Percentiles rank a stretch among this genome's conserved stretches.
Evolutionary conservation across 2,113 vertebrate species (phyloP).

Genomic region (Vombatus ursinus): DNA sequence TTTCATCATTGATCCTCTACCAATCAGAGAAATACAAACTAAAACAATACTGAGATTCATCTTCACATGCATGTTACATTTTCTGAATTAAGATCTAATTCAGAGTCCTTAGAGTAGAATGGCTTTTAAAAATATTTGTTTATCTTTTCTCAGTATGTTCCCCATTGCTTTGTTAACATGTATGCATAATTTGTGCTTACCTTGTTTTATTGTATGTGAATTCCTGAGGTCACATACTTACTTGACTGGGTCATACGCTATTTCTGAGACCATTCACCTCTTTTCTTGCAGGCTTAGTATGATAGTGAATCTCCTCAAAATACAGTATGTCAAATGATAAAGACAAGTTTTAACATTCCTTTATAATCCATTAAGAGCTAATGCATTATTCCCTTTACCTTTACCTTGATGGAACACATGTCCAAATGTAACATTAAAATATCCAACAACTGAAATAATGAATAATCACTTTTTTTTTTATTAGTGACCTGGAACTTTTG

Average conservation of each 20-base stretch:
- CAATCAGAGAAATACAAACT: too few species aligned
- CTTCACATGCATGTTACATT: too few species aligned
- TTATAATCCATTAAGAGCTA: neutral
- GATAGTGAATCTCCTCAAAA: conserved; percentile 1
- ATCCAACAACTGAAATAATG: neutral
- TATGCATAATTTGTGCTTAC: neutral
- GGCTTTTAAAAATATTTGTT: neutral
- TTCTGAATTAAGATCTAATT: too few species aligned
- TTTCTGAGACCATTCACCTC: neutral
- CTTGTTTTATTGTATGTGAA: too few species aligned
- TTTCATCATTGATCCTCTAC: too few species aligned
- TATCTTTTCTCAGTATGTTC: neutral
- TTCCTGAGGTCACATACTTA: too few species aligned
- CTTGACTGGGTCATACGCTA: neutral
- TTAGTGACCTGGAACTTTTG: neutral
- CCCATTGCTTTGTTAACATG: neutral
- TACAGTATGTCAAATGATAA: too few species aligned
- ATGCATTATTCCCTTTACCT: neutral
- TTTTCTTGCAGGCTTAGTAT: neutral
- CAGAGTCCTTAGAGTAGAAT: too few species aligned
- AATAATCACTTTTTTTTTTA: neutral
- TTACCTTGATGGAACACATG: neutral
- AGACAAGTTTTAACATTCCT: neutral
- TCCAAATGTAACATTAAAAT: neutral
- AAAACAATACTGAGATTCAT: too few species aligned